A percentile compares a stretch with the other conserved stretches of the same genome.
These are phyloP conservation scores for Galaxias olidus DNA, from an alignment of 2,797 vertebrate genomes.

Conservation along the genomic window DNA sequence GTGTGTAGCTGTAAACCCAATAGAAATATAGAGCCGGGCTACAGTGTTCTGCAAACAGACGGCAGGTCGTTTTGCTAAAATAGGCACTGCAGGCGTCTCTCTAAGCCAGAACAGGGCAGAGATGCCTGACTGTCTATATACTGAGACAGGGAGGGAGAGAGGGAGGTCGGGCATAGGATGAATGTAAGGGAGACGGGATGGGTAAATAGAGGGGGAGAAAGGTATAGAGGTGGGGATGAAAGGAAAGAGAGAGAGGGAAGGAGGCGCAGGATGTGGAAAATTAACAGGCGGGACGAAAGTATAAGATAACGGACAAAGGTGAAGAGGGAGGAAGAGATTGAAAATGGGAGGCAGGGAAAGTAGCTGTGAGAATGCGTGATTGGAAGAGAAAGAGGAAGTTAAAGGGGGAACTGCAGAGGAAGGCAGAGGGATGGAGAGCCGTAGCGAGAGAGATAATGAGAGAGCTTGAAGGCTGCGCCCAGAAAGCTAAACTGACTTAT, in stretches of 20 bases:
- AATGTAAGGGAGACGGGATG: not conserved
- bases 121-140: no score
- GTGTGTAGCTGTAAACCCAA: no score
- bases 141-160: no score
- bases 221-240: not conserved
- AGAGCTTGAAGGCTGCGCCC: not conserved
- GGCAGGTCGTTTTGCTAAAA: no score
- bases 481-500: not conserved
- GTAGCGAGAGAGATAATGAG: not conserved
- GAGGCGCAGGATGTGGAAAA: not conserved
- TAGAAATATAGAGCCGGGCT: no score
- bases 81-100: no score
- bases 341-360: no score
- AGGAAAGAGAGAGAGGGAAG: not conserved
- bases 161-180: no score
- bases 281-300: conserved; percentile 26
- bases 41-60: no score
- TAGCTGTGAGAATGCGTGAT: not conserved
- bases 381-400: not conserved
- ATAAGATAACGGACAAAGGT: conserved; percentile 9
- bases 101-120: no score
- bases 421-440: not conserved
- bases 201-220: not conserved
- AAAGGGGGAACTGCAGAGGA: not conserved
- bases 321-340: no score